These are phyloP conservation scores for Muschampia plurimacula DNA, from an alignment of 2,888 invertebrate genomes.

Conservation along the genomic window DNA sequence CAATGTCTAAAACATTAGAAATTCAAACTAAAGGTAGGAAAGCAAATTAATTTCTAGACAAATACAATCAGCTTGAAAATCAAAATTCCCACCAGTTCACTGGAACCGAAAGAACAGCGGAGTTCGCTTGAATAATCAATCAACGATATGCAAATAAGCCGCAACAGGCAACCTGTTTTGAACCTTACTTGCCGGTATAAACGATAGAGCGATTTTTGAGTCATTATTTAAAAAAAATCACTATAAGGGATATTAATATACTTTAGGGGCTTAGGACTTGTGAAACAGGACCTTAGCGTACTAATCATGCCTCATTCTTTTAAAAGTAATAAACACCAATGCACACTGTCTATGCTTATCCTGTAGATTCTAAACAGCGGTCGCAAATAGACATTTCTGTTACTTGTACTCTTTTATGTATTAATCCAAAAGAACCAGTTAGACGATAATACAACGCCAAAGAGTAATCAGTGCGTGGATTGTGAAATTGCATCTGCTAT, in stretches of 20 bases:
- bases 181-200: conserved; percentile 3
- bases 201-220: background rate
- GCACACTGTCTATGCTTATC: background rate
- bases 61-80: background rate
- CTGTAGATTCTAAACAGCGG: background rate
- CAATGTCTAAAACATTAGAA: background rate
- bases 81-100: background rate
- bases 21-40: background rate
- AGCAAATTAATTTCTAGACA: background rate
- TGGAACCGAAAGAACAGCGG: conserved; percentile 6
- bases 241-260: too few relatives aligned
- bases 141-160: conserved; percentile 75
- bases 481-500: conserved; percentile 24
- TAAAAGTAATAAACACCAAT: background rate
- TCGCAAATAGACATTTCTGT: background rate
- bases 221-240: too few relatives aligned
- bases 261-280: too few relatives aligned
- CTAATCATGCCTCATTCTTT: background rate
- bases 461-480: background rate
- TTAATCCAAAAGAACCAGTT: background rate
- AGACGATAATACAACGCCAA: background rate
- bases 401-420: background rate
- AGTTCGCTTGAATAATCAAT: conserved; percentile 48
- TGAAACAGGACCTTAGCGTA: background rate
- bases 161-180: conserved; percentile 65